These are phyloP conservation scores for Drosophila fuyamai DNA, from an alignment of 1,140 invertebrate genomes.

Conservation along the genomic window DNA sequence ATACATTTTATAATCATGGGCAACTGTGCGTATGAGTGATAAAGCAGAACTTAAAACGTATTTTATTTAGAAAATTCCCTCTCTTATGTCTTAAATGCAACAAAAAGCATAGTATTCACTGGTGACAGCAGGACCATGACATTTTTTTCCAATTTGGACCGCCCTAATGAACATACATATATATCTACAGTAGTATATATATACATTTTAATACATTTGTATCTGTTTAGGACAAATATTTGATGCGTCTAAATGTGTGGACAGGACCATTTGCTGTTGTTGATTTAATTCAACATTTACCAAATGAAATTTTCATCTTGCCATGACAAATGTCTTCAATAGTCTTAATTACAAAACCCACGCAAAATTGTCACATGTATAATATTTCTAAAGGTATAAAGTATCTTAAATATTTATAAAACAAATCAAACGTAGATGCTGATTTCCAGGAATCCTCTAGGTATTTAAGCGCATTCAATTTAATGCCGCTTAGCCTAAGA, in stretches of 20 bases:
- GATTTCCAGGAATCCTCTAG: not conserved
- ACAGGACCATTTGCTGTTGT: conserved; percentile 46
- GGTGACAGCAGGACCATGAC: too few species aligned
- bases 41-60: too few species aligned
- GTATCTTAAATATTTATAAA: not conserved
- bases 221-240: conserved; percentile 37
- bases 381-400: not conserved
- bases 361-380: not conserved
- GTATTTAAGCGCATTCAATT: not conserved
- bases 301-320: conserved; percentile 45
- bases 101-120: too few species aligned
- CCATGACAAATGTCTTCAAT: conserved; percentile 22
- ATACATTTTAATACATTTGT: not conserved
- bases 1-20: too few species aligned
- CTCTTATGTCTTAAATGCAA: too few species aligned
- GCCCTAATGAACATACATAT: not conserved
- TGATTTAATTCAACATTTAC: conserved; percentile 48
- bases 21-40: too few species aligned
- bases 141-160: too few species aligned
- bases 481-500: too few species aligned
- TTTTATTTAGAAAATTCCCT: too few species aligned
- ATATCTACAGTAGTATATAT: not conserved
- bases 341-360: not conserved
- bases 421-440: not conserved
- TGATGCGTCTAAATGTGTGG: conserved; percentile 19